Base-by-base conservation (phyloP, 2,113 vertebrate genomes). In the Thamnophis sirtalis region DNA sequence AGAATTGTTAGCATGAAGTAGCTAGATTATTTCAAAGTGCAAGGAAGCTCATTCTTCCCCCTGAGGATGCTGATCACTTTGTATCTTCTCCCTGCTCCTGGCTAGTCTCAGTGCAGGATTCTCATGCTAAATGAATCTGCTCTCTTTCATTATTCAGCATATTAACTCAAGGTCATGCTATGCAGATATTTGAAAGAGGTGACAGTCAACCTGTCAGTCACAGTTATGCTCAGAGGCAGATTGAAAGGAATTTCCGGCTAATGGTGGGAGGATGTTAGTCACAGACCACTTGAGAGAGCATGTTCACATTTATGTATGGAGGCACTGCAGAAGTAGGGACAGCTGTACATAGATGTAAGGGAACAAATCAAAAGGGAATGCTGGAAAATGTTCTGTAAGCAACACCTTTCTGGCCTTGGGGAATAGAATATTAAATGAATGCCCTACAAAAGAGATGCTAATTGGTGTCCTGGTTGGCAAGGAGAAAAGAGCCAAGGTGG, bases 111-210 rank as follows among this genome's bases (percentile, higher is more conserved):
- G 92, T 60, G 5, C 9, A 90, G 94, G 85, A 86, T 95, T 96
- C 96, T 95, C 73, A 89, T 91, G 92, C 95, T 95, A 96, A 96
- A 96, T 95, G 93, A 91, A 93, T 94, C 94, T 94, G 91, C 90
- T 93, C 96, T 91, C 95, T 96, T 93, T 95, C 93, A 94, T 96
- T 95, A 91, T 95, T 95, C 96, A 94, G 0, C 87, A 63, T 94
- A 95, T 95, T 96, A 95, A 95, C 95, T 95, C 0, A 91, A 95
- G 96, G 96, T 97, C 95, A 95, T 92, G 94, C 95, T 96, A 94
- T 68, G 86, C 51, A 95, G 95, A 93, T 95, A 95, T 95, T 95
- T 95, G 95, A 90, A 95, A 95, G 95, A 94, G 96, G 95, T 91
- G 95, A 93, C 91, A 51, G 5, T 91, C 90, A 94, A 89, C 93